Evolutionary conservation across 2,113 vertebrate species (phyloP).

Genomic region (Rhineura floridana): DNA sequence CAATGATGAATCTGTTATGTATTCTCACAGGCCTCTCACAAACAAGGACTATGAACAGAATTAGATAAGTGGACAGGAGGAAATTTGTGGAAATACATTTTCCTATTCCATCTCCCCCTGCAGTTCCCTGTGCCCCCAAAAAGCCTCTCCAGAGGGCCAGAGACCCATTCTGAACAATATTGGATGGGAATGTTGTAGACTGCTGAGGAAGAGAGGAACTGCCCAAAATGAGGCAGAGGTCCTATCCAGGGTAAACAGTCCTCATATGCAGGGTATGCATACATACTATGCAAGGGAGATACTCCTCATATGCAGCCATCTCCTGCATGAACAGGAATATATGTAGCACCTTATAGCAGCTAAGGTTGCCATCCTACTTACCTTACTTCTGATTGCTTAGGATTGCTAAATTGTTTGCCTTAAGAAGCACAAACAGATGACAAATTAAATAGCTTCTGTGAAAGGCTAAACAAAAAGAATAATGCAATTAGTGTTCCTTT

Average conservation of each 20-base stretch:
- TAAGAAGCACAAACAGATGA: background rate
- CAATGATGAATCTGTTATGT: no score
- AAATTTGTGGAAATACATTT: background rate
- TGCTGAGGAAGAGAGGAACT: background rate
- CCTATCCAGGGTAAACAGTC: no score
- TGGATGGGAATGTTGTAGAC: background rate
- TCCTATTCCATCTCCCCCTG: background rate
- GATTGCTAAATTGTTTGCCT: background rate
- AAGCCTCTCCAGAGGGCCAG: background rate
- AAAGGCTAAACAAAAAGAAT: background rate
- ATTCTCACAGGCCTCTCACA: no score
- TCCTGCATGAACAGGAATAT: no score
- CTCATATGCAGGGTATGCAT: no score
- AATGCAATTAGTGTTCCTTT: background rate
- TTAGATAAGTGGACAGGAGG: background rate
- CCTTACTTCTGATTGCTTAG: no score
- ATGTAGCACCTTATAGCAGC: no score
- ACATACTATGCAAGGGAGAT: background rate
- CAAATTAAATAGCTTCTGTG: background rate
- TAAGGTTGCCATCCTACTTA: no score
- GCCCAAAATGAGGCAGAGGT: background rate
- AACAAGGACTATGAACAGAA: background rate
- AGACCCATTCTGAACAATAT: no score
- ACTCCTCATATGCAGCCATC: background rate
- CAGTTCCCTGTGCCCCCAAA: background rate